A percentile compares a stretch with the other conserved stretches of the same genome.
phyloP scores from a whole-genome alignment of 2,797 vertebrate species.

The Notoglanidium macrostoma region DNA sequence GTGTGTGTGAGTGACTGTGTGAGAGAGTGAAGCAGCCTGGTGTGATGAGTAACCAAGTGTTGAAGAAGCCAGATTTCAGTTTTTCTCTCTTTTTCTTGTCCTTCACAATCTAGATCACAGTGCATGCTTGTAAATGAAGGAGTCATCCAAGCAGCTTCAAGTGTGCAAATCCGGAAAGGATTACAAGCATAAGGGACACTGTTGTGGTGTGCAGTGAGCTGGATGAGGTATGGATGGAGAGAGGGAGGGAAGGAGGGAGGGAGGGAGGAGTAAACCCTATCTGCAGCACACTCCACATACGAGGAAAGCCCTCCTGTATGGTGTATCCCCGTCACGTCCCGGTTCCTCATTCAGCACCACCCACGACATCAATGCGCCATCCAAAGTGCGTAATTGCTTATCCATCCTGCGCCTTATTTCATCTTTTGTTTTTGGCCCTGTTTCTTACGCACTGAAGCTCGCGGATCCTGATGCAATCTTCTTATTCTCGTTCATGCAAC shows the following conservation, averaged over 20 bases:
- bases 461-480: not conserved
- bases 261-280: conserved; percentile 43
- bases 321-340: conserved; percentile 48
- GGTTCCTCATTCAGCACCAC: not conserved
- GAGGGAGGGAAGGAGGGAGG: not conserved
- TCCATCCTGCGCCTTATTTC: not conserved
- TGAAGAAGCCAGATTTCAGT: not conserved
- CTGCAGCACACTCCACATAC: conserved; percentile 40
- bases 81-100: not conserved
- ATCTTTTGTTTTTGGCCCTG: not conserved
- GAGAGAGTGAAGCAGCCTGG: not conserved
- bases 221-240: not conserved
- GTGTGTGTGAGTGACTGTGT: not conserved
- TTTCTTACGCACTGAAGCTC: not conserved
- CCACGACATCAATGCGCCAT: conserved; percentile 30
- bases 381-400: not conserved
- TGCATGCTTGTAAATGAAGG: not conserved
- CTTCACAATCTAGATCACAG: not conserved
- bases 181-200: not conserved
- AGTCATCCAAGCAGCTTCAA: not conserved
- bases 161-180: not conserved
- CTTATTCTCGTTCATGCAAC: not conserved
- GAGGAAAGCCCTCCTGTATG: conserved; percentile 53
- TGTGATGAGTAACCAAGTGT: not conserved
- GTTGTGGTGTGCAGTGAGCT: not conserved